phyloP scores from a whole-genome alignment of 2,113 vertebrate species.

The Hippoglossus stenolepis region DNA sequence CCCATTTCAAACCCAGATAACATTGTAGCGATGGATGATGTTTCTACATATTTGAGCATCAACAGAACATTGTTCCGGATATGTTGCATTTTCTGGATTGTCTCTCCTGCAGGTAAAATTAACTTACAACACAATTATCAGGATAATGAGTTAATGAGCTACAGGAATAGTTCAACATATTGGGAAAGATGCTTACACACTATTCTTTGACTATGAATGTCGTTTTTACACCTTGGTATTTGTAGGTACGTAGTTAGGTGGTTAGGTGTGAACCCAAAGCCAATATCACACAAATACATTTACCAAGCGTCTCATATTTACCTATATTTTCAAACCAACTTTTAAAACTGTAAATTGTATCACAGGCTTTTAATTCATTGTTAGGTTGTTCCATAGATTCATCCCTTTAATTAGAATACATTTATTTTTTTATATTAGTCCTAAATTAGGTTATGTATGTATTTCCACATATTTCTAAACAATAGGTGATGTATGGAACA shows the following conservation, averaged over 20 bases:
- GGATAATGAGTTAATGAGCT: not conserved
- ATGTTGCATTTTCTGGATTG: conserved; percentile 42
- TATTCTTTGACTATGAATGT: not conserved
- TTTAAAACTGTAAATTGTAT: not conserved
- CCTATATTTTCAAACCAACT: too few relatives aligned
- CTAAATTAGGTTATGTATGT: not conserved
- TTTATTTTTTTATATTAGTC: not conserved
- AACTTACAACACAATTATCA: not conserved
- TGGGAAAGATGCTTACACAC: not conserved
- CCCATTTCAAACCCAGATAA: too few relatives aligned
- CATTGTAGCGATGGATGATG: conserved; percentile 23
- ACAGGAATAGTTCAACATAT: not conserved
- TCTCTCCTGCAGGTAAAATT: conserved; percentile 56
- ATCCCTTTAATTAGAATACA: too few relatives aligned
- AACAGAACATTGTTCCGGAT: conserved; percentile 17
- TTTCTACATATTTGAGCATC: conserved; percentile 10
- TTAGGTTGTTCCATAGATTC: too few relatives aligned
- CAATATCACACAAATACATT: too few relatives aligned
- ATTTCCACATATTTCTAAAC: not conserved
- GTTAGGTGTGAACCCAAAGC: too few relatives aligned
- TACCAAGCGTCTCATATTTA: too few relatives aligned
- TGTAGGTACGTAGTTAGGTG: too few relatives aligned
- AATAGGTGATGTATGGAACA: too few relatives aligned
- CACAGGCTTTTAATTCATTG: not conserved
- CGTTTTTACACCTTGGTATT: too few relatives aligned